These are phyloP conservation scores for Ormyrus pomaceus DNA, from an alignment of 2,888 invertebrate genomes.

Conservation along the genomic window DNA sequence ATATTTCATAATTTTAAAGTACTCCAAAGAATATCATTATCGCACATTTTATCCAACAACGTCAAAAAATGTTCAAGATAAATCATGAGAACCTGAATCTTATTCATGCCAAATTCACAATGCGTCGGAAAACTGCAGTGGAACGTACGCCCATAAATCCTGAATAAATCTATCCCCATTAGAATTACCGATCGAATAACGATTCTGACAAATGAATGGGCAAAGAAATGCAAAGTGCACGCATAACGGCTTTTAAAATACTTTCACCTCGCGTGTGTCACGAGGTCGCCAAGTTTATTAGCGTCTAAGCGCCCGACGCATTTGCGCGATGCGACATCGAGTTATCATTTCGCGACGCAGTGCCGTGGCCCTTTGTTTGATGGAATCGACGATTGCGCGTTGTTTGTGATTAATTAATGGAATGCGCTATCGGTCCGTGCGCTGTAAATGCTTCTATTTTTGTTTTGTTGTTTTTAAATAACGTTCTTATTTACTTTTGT, in stretches of 20 bases:
- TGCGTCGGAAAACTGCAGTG: too few relatives aligned
- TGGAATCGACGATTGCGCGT: background rate
- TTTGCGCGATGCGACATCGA: background rate
- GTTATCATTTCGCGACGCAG: background rate
- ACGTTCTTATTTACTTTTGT: too few relatives aligned
- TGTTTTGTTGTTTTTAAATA: too few relatives aligned
- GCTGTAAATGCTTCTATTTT: too few relatives aligned
- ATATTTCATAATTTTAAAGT: too few relatives aligned
- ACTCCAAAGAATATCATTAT: too few relatives aligned
- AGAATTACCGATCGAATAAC: background rate
- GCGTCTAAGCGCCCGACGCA: background rate
- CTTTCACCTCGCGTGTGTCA: slow-evolving; percentile 39
- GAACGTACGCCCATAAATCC: too few relatives aligned
- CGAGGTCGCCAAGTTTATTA: slow-evolving; percentile 26
- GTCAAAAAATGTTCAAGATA: too few relatives aligned
- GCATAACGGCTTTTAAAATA: background rate
- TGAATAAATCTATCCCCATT: too few relatives aligned
- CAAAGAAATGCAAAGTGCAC: background rate
- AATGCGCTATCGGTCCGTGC: background rate
- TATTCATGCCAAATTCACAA: too few relatives aligned
- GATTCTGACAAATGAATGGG: slow-evolving; percentile 26
- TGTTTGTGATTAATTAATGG: background rate
- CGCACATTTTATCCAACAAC: too few relatives aligned
- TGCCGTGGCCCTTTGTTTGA: background rate
- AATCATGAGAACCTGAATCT: too few relatives aligned